phyloP scores from a whole-genome alignment of 2,888 invertebrate species.

The Ypsolopha sequella region DNA sequence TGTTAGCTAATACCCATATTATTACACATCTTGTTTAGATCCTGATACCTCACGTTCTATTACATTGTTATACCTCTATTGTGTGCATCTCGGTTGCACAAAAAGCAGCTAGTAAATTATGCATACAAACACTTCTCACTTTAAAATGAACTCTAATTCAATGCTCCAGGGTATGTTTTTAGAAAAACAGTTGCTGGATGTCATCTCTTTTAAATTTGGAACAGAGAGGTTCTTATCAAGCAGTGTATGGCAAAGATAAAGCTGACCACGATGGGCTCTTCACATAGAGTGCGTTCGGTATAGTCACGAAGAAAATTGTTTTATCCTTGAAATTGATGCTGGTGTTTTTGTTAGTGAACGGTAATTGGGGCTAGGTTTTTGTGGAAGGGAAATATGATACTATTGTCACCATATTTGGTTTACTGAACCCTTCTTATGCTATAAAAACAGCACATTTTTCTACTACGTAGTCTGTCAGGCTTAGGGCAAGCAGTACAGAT shows the following conservation, averaged over 20 bases:
- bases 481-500: too few species aligned
- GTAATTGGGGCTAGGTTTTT: too few species aligned
- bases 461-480: too few species aligned
- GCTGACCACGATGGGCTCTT: constrained; percentile 46
- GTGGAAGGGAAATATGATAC: too few species aligned
- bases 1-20: too few species aligned
- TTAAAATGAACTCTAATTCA: too few species aligned
- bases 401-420: too few species aligned
- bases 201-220: constrained; percentile 58
- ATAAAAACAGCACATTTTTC: too few species aligned
- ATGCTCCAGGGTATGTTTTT: too few species aligned
- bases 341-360: too few species aligned
- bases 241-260: constrained; percentile 64
- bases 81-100: constrained; percentile 24
- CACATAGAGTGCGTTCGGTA: constrained; percentile 40
- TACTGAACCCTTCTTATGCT: too few species aligned
- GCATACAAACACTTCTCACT: constrained; percentile 1
- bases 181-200: background rate
- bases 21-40: too few species aligned
- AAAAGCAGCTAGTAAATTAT: constrained; percentile 28
- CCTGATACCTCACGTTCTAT: constrained; percentile 18
- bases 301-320: constrained; percentile 28
- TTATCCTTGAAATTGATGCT: background rate
- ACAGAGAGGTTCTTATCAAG: constrained; percentile 62
- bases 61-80: constrained; percentile 26